A percentile compares a stretch with the other conserved stretches of the same genome.
phyloP scores from a whole-genome alignment of 2,888 invertebrate species.

The Magallana nippona region DNA sequence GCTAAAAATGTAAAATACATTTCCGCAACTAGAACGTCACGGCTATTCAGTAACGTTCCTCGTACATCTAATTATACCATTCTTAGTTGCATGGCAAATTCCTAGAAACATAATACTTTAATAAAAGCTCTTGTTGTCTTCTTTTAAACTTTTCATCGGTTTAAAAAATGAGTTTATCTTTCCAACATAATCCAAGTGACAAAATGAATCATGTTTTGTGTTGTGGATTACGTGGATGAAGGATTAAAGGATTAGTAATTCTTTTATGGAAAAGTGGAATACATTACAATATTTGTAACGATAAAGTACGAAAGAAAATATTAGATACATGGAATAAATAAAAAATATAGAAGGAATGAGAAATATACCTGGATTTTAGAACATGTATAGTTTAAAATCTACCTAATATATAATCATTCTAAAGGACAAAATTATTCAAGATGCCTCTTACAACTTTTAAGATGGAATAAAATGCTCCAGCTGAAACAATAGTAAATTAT shows the following conservation, averaged over 20 bases:
- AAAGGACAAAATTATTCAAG: background rate
- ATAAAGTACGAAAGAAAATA: constrained; percentile 2
- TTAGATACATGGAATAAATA: constrained; percentile 7
- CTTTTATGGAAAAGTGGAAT: constrained; percentile 19
- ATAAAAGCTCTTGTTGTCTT: no score
- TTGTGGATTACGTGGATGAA: background rate
- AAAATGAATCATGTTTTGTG: no score
- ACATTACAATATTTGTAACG: constrained; percentile 10
- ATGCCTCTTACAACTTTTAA: background rate
- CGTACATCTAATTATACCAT: no score
- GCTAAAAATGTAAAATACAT: no score
- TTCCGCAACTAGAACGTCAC: no score
- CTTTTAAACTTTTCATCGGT: no score
- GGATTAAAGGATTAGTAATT: background rate
- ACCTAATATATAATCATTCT: background rate
- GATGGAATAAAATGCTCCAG: constrained; percentile 1
- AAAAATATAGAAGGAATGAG: constrained; percentile 8
- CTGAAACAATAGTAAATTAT: background rate
- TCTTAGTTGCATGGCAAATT: no score
- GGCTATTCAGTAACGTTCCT: no score
- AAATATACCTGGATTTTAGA: constrained; percentile 13
- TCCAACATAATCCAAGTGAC: no score
- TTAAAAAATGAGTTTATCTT: no score
- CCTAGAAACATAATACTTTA: no score
- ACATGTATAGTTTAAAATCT: background rate